Conservation (phyloP, 2,113 vertebrate species). For the Brienomyrus longianalis region DNA sequence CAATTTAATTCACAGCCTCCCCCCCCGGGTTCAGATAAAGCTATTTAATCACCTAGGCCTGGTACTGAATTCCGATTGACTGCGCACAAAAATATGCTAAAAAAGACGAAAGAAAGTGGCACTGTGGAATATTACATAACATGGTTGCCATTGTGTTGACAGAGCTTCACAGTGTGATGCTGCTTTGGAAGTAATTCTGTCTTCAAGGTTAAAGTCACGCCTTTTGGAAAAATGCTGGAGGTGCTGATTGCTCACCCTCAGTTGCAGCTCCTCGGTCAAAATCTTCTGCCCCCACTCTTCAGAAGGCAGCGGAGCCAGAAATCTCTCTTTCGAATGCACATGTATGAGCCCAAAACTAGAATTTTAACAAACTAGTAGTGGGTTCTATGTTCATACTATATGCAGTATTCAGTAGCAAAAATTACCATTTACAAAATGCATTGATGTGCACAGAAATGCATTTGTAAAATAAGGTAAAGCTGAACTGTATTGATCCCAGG, state of each 20-base stretch:
- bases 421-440: not conserved
- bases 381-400: not conserved
- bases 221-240: not conserved
- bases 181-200: not conserved
- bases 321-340: not conserved
- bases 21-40: not conserved
- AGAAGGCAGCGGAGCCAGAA: not conserved
- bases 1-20: not conserved
- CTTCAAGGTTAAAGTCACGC: not conserved
- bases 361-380: not conserved
- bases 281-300: not conserved
- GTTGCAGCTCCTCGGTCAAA: not conserved
- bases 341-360: not conserved
- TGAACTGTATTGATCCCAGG: not conserved
- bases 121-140: not conserved
- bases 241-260: not conserved
- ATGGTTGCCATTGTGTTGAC: not conserved
- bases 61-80: not conserved
- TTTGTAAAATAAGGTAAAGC: not conserved
- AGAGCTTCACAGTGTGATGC: not conserved
- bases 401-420: not conserved
- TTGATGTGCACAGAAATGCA: not conserved
- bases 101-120: not conserved
- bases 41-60: not conserved
- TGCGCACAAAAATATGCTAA: not conserved